Evolutionary conservation across 2,888 invertebrate species (phyloP), one percentile per base, ranked within the genome.

Genomic region (Leptopilina drosophilae): DNA sequence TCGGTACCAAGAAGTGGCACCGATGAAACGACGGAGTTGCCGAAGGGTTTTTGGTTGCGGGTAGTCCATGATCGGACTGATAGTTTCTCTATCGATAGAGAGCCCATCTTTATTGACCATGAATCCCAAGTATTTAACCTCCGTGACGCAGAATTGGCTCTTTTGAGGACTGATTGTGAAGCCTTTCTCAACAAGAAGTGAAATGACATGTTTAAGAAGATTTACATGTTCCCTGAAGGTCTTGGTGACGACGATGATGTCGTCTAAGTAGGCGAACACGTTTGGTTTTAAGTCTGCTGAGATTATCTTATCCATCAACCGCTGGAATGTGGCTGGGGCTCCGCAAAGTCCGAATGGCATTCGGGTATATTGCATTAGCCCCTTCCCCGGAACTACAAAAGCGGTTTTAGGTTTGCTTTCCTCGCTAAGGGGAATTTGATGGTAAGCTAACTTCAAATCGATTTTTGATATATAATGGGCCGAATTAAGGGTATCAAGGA

Each of bases 391-490:
- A 0, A 82, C 81, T 42, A 62, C 42, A 42, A 42, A 42, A 1
- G 42, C 42, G 42, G 42, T 42, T 42, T 42, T 42, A 6, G 42
- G 8, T 42, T 42, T 42, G 42, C 42, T 42, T 6, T 42, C 42
- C 42, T 3, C 42, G 7, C 42, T 42, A 7, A 85, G 77, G 0
- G 82, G 83, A 2, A 85, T 79, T 59, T 86, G 83, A 14, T 84
- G 81, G 20, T 83, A 85, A 0, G 84, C 84, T 14, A 84, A 80
- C 8, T 80, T 85, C 12, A 84, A 53, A 46, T 86, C 84, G 0
- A 86, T 26, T 0, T 79, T 84, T 0, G 84, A 84, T n/a, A 86
- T 84, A 9, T 81, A 77, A 65, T 79, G 77, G 1, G 81, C 84
- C 8, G 66, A n/a, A 20, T 77, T 64, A 1, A 84, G 77, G 64